phyloP scores from a whole-genome alignment of 2,888 invertebrate species.

The Parelbella ahira region DNA sequence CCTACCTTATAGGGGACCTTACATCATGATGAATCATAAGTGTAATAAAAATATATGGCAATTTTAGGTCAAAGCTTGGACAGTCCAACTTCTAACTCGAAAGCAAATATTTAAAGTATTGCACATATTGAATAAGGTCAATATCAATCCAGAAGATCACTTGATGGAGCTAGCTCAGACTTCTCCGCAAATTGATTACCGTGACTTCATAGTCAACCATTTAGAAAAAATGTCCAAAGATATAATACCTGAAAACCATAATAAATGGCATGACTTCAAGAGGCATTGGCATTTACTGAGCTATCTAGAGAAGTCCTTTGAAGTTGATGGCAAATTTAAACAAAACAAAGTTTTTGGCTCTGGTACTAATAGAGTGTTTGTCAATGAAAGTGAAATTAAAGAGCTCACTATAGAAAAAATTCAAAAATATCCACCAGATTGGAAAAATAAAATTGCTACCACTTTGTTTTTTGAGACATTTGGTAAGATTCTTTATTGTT shows the following conservation, averaged over 20 bases:
- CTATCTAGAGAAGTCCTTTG: constrained; percentile 71
- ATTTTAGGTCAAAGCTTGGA: constrained; percentile 82
- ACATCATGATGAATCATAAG: too few relatives aligned
- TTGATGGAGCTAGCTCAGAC: constrained; percentile 80
- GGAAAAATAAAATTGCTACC: constrained; percentile 80
- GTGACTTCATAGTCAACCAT: constrained; percentile 84
- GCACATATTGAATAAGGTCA: constrained; percentile 83
- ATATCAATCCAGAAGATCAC: constrained; percentile 79
- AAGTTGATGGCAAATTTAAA: constrained; percentile 68
- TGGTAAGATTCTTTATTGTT: constrained; percentile 59
- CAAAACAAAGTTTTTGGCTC: constrained; percentile 73
- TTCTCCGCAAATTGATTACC: constrained; percentile 78
- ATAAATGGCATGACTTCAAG: constrained; percentile 58
- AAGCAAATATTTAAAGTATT: constrained; percentile 84
- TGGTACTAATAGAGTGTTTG: constrained; percentile 60
- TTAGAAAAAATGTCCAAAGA: constrained; percentile 75
- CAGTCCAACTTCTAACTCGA: constrained; percentile 80
- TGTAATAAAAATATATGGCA: constrained; percentile 1
- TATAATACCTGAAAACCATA: constrained; percentile 49
- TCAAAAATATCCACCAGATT: constrained; percentile 63
- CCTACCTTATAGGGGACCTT: too few relatives aligned
- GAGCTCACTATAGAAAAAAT: constrained; percentile 71
- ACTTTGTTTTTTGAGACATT: constrained; percentile 78
- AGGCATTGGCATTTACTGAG: constrained; percentile 68
- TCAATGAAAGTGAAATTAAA: constrained; percentile 73